Evolutionary conservation across 2,888 invertebrate genomes (phyloP).

Genomic region (Actias luna): DNA sequence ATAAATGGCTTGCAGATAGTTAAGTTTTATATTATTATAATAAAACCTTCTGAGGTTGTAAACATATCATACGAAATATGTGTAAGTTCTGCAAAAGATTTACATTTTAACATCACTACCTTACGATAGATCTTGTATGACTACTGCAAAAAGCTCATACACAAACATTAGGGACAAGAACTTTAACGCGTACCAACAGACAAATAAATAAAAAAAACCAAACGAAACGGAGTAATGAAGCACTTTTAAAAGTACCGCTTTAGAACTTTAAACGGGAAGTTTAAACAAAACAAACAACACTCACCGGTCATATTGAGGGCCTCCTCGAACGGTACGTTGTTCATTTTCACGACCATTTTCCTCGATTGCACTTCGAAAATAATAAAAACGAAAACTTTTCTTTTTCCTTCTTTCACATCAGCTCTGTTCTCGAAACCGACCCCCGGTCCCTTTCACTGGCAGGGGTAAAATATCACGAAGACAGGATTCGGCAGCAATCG

Average conservation of each 20-base stretch:
- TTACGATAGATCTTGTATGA: no score
- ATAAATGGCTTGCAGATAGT: no score
- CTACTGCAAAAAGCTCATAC: no score
- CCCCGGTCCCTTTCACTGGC: not conserved
- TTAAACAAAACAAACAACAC: constrained; percentile 19
- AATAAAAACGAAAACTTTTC: not conserved
- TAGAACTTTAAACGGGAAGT: not conserved
- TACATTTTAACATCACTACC: no score
- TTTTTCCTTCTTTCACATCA: constrained; percentile 1
- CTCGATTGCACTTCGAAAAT: not conserved
- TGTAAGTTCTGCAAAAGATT: no score
- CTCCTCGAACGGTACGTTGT: constrained; percentile 49
- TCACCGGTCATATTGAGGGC: constrained; percentile 53
- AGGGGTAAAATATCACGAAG: not conserved
- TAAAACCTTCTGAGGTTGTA: no score
- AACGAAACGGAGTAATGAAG: no score
- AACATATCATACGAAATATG: no score
- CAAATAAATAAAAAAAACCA: not conserved
- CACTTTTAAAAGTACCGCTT: not conserved
- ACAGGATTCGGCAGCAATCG: not conserved
- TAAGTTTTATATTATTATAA: no score
- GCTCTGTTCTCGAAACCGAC: not conserved
- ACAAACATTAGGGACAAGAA: no score
- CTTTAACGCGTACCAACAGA: not conserved
- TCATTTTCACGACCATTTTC: constrained; percentile 38